Evolutionary conservation across 2,113 vertebrate genomes (phyloP), one percentile per base, ranked within the genome.

Genomic region (Astur gentilis): DNA sequence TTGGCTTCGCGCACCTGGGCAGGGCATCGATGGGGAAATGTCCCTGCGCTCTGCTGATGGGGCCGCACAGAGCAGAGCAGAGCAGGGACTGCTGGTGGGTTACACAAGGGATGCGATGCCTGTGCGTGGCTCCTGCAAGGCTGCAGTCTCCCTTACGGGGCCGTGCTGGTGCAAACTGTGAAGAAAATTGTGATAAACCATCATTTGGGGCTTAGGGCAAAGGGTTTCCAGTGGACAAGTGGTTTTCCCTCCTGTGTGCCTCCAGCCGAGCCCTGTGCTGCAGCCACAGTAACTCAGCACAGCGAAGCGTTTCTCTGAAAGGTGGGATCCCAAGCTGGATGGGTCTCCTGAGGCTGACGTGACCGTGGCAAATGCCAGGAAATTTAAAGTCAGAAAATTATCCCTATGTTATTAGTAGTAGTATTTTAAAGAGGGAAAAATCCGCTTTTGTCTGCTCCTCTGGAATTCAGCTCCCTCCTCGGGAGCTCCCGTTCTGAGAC

Each of bases 1-100:
- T 12, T 40, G 85, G 40, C 25, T 79, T 52, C 1, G 2, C 52
- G 65, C 36, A 50, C 16, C 27, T 34, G 32, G 42, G 49, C 42
- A n/a, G 29, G 1, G 10, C 49, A 5, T 22, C 5, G 1, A 4
- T 7, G 54, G 77, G 54, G 60, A 75, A 26, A 11, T 0, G 1
- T 36, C 77, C 54, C 21, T 32, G 13, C 0, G 8, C 40, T 29
- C 23, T 13, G 23, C 88, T 19, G n/a, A 1, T 22, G 49, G 6
- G 65, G 50, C 55, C 36, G 5, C 10, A 1, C 79, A 9, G 50
- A 50, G 50, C 49, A 20, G 45, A 32, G 64, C 29, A 18, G n/a
- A 11, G 83, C 67, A 26, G 54, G 2, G 9, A 36, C 5, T 42
- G 31, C 75, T n/a, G 61, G 26, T 36, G 67, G 71, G 40, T 36